Evolutionary conservation across 2,113 vertebrate species (phyloP).

Genomic region (Heterotilapia buettikoferi): DNA sequence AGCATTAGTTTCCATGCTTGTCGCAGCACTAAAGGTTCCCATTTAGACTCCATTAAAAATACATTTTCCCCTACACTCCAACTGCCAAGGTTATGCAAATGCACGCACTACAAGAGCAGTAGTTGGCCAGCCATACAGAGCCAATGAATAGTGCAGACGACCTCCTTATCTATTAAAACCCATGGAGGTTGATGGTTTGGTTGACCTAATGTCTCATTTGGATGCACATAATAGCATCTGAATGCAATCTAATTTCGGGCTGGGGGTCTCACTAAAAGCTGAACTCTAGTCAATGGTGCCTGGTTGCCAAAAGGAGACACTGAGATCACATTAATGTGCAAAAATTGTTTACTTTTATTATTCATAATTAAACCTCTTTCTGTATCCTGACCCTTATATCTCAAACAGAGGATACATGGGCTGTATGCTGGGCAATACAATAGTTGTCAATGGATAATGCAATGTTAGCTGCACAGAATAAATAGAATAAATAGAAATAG

Average conservation of each 20-base stretch:
- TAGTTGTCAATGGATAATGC: slow-evolving; percentile 18
- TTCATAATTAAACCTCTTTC: neutral
- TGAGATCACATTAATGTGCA: slow-evolving; percentile 9
- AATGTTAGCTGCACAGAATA: slow-evolving; percentile 23
- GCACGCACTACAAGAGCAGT: slow-evolving; percentile 6
- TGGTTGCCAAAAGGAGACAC: neutral
- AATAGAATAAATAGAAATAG: too few species aligned
- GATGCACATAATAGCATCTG: slow-evolving; percentile 32
- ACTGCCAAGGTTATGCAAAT: slow-evolving; percentile 61
- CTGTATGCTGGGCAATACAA: neutral
- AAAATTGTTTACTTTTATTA: neutral
- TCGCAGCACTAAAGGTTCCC: slow-evolving; percentile 25
- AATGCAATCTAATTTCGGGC: slow-evolving; percentile 43
- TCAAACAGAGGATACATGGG: neutral
- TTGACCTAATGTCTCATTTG: slow-evolving; percentile 54
- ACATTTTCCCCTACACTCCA: slow-evolving; percentile 45
- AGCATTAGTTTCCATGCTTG: slow-evolving; percentile 34
- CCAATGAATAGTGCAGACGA: neutral
- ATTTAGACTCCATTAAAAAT: slow-evolving; percentile 65
- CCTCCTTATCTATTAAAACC: slow-evolving; percentile 49
- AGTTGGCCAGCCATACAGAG: slow-evolving; percentile 12
- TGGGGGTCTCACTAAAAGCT: slow-evolving; percentile 35
- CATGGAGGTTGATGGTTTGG: slow-evolving; percentile 47
- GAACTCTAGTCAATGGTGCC: slow-evolving; percentile 10
- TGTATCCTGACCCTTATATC: neutral